Percentiles rank a stretch among this genome's conserved stretches.
Evolutionary conservation across 1,140 invertebrate genomes (phyloP).

Genomic region (Drosophila parabipectinata): DNA sequence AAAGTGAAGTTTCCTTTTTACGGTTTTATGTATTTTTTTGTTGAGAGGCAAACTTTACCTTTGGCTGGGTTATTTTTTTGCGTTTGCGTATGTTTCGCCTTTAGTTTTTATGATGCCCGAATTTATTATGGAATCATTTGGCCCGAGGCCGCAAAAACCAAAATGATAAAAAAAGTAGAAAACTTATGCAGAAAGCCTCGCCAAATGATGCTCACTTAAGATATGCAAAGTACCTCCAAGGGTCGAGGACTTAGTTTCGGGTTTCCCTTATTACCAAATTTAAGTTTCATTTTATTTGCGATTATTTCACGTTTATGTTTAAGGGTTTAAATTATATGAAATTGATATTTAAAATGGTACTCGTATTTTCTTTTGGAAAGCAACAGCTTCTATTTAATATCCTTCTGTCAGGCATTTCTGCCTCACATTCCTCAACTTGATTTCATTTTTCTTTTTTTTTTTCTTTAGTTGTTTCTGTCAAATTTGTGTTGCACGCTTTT

Average conservation of each 20-base stretch:
- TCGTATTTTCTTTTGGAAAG: background rate
- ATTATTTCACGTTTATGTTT: conserved; percentile 4
- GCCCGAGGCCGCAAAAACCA: background rate
- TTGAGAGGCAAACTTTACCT: background rate
- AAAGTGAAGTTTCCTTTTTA: conserved; percentile 14
- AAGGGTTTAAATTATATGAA: too few species aligned
- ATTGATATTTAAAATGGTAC: conserved; percentile 1
- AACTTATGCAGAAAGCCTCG: conserved; percentile 33
- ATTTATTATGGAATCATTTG: conserved; percentile 22
- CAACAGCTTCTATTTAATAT: background rate
- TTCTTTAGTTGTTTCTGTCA: conserved; percentile 4
- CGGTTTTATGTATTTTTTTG: background rate
- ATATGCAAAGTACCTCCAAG: conserved; percentile 47
- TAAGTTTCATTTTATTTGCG: background rate
- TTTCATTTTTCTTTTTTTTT: background rate
- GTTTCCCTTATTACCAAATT: conserved; percentile 16
- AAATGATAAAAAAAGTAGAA: background rate
- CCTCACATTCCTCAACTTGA: conserved; percentile 2
- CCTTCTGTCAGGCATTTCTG: conserved; percentile 5
- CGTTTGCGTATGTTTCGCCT: background rate
- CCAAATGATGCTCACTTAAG: conserved; percentile 56
- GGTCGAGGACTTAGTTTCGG: conserved; percentile 3
- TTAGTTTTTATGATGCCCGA: conserved; percentile 20
- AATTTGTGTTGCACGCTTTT: conserved; percentile 11
- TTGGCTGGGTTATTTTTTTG: background rate